Base-by-base conservation (phyloP, 2,888 invertebrate genomes). In the Drosophila pegasa region DNA sequence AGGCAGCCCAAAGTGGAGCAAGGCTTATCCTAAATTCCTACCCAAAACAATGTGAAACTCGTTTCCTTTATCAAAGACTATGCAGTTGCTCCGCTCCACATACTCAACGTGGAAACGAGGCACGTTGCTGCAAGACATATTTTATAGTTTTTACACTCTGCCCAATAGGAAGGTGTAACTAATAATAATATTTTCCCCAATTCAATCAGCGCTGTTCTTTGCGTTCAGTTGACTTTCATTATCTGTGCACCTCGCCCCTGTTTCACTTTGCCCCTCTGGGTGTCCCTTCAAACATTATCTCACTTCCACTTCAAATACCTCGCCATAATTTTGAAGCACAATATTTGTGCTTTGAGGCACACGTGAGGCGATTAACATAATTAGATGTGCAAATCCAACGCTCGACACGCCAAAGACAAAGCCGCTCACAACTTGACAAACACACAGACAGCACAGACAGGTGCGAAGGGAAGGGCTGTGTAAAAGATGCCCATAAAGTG, bases 341-440 rank as follows among this genome's bases (percentile, higher is more conserved):
- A 45, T 55, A 61, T 55, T 56, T 58, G 25, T 48, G 64, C 47
- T 47, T 38, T 14, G 40, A 25, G 10, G 59, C 52, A 56, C 41
- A 78, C 68, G 74, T 68, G 73, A 52, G 52, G 33, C 56, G 74
- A 65, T 78, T 72, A 78, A 38, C 64, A 68, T 78, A 61, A 78
- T 73, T 68, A 78, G 63, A 73, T 68, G 64, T 61, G 57, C 54
- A 77, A 58, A 67, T 64, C 57, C 67, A 38, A 51, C 38, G 56
- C 51, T 52, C 65, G 62, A 63, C 65, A 60, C 25, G 40, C 14
- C 40, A 22, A 18, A 51, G 54, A 54, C 55, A 57, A 66, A 77
- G 31, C 73, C 45, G 48, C n/a, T 45, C 47, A 37, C 37, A 65
- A 37, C 57, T 52, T 76, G 72, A 59, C 55, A 59, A 59, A 54